Evolutionary conservation across 2,113 vertebrate genomes (phyloP).

Genomic region (Gopherus evgoodei): DNA sequence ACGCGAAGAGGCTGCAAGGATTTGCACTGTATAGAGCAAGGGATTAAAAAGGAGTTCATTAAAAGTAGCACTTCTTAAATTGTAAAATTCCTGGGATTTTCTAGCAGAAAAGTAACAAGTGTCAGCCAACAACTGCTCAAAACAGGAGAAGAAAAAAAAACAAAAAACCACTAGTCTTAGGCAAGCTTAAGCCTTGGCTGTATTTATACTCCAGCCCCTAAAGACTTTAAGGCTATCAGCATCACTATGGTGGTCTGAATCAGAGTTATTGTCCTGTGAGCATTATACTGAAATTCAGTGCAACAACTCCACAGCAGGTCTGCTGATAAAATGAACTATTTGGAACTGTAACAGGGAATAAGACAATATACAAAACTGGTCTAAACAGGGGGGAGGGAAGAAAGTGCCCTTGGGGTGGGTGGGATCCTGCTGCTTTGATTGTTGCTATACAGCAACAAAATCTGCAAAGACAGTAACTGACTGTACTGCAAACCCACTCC

Average conservation of each 20-base stretch:
- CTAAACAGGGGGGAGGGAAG: neutral
- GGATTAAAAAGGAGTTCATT: neutral
- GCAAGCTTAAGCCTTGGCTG: neutral
- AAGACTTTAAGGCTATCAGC: neutral
- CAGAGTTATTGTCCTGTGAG: neutral
- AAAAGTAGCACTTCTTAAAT: neutral
- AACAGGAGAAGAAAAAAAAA: neutral
- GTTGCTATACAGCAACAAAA: neutral
- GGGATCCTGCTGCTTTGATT: neutral
- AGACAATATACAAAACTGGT: neutral
- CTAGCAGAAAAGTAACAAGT: neutral
- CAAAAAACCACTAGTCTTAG: neutral
- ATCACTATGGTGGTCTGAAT: neutral
- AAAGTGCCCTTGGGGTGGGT: neutral
- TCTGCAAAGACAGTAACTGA: neutral
- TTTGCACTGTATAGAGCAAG: neutral
- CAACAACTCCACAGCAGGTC: neutral
- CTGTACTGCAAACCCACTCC: neutral
- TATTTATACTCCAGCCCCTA: neutral
- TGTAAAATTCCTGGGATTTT: neutral
- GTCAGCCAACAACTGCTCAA: neutral
- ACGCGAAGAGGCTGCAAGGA: neutral
- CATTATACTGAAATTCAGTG: neutral
- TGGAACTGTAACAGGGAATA: neutral
- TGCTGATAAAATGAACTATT: neutral